Conservation (phyloP, 2,113 vertebrate species). For the Dryoscopus gambensis region DNA sequence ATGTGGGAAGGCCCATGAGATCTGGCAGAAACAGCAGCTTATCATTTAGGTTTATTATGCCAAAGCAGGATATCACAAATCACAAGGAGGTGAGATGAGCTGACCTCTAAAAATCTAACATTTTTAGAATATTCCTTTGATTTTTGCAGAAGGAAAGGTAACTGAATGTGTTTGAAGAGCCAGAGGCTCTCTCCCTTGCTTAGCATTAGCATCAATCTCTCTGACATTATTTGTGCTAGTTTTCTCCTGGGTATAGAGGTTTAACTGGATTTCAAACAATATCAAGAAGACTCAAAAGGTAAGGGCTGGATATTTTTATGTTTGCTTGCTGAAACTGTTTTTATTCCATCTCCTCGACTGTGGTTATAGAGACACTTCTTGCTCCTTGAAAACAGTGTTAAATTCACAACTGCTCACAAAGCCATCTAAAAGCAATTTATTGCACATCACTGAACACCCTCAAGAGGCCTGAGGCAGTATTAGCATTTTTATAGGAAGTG, state of each 20-base stretch:
- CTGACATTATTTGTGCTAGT: conserved; percentile 7
- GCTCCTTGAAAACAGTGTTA: conserved; percentile 12
- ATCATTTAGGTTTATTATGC: background rate
- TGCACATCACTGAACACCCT: background rate
- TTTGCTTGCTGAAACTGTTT: background rate
- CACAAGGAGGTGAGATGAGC: background rate
- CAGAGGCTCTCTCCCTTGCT: background rate
- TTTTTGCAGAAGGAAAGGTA: background rate
- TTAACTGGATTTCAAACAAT: conserved; percentile 13
- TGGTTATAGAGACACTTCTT: background rate
- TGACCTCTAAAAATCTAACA: background rate
- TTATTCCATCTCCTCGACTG: background rate
- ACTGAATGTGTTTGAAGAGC: background rate
- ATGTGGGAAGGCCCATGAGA: background rate
- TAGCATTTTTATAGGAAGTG: background rate
- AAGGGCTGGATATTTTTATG: conserved; percentile 30
- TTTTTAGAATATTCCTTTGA: background rate
- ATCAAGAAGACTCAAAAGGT: background rate
- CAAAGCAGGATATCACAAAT: background rate
- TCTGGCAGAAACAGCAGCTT: background rate
- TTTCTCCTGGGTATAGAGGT: background rate
- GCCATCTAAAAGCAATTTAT: conserved; percentile 7
- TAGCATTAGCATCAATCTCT: conserved; percentile 1
- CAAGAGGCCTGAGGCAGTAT: background rate
- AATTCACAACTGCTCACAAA: conserved; percentile 18